Evolutionary conservation across 2,113 vertebrate species (phyloP), one percentile per base, ranked within the genome.

Genomic region (Hippoglossus stenolepis): DNA sequence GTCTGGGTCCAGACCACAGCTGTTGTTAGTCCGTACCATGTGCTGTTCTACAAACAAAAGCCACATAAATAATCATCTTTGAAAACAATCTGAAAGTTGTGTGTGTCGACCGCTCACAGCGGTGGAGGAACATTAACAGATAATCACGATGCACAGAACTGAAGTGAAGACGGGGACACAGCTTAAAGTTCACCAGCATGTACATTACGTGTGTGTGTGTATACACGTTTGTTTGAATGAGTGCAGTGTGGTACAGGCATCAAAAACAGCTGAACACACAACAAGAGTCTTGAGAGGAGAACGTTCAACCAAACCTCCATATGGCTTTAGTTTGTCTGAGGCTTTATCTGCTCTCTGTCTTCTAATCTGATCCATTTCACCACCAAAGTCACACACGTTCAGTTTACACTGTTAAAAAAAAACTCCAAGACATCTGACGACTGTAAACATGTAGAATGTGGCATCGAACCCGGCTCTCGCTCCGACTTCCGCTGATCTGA

Each of bases 361-460:
- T 71, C 77, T 70, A 61, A 85, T 89, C 88, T 85, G 80, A 86
- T 85, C 71, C 40, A 43, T 71, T 45, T 54, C 75, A 56, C 73
- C 23, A 73, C 24, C 72, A 77, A 67, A 77, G 65, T 83, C 73
- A 71, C 82, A 85, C 75, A 82, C 5, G 3, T 85, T 84, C 62
- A 74, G 43, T 75, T 86, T 71, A 80, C 43, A 58, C 49, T 18
- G 21, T 43, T 51, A 28, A n/a, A 62, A 79, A 64, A 73, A 61
- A 26, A 74, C 73, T 66, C 26, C 1, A 2, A 67, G 47, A 70
- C 58, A 59, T 77, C 72, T 79, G 31, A 74, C 64, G 26, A 57
- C 56, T 72, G 49, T 84, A 86, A 86, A 90, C 47, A 87, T 31
- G 68, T 57, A 57, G 24, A 85, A 72, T 77, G 60, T 47, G 21